Evolutionary conservation across 2,888 invertebrate genomes (phyloP).

Genomic region (Apamea monoglypha): DNA sequence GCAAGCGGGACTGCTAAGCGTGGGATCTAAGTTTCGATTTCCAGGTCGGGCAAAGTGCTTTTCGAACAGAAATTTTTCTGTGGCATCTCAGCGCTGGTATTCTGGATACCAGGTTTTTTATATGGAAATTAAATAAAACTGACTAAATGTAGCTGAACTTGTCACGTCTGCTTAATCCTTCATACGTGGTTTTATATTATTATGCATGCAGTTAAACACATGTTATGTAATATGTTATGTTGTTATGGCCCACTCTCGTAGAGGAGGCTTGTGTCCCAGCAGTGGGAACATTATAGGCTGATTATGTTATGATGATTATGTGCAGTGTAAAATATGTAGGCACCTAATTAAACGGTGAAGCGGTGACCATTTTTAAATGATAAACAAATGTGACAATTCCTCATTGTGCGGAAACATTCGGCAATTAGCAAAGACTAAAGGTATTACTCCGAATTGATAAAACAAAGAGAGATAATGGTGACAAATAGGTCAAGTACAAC

Average conservation of each 20-base stretch:
- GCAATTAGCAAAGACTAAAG: constrained; percentile 28
- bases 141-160: background rate
- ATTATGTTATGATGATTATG: too few species aligned
- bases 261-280: too few species aligned
- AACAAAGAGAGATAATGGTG: constrained; percentile 24
- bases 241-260: too few species aligned
- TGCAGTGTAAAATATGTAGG: too few species aligned
- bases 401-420: constrained; percentile 23
- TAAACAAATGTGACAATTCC: constrained; percentile 20
- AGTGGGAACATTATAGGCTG: too few species aligned
- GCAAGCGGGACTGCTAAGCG: background rate
- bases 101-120: too few species aligned
- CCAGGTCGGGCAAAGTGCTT: background rate
- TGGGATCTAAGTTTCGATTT: background rate
- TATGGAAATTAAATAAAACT: background rate
- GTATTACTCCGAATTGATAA: constrained; percentile 47
- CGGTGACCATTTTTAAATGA: constrained; percentile 7
- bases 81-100: too few species aligned
- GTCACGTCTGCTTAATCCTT: background rate
- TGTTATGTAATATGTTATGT: too few species aligned
- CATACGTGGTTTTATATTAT: background rate
- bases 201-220: too few species aligned
- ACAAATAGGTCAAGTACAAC: constrained; percentile 53
- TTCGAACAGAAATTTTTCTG: background rate
- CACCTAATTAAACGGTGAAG: background rate